Evolutionary conservation across 2,888 invertebrate genomes (phyloP), one percentile per base, ranked within the genome.

Genomic region (Tinea pellionella): DNA sequence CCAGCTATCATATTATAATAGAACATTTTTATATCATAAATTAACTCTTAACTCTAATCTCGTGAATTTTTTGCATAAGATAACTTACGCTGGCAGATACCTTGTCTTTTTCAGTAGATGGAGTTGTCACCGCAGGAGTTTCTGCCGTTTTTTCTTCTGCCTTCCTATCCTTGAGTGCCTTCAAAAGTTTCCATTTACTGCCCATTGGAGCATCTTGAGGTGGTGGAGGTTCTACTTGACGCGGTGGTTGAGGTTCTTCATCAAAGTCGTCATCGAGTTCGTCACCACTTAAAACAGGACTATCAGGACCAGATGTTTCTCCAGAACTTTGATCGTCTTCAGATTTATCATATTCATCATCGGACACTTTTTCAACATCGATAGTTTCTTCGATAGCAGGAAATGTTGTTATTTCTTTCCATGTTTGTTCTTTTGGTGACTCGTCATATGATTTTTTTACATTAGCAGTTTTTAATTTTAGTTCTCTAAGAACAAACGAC

Each of bases 161-260:
- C 82, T 96, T 96, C 63, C 94, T 89, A 69, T 96, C 96, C 74
- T 96, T 96, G 29, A 96, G 78, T 0, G 96, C 96, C 79, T 96
- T 96, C 1, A 96, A 80, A 53, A 96, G 88, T 75, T 96, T 96
- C 96, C 96, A 96, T 76, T 96, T 96, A 72, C 96, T 96, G 8
- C 94, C 93, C 59, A 92, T 89, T 11, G 90, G 90, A 56, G 89
- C 89, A 43, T 87, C 88, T 63, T 87, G 88, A 61, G 81, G 87
- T 1, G 78, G 86, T 2, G 75, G 75, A 47, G 78, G 75, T 60
- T 74, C 69, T n/a, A 69, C 63, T 53, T 73, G 73, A 53, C 66
- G 61, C 29, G 72, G 67, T 43, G 75, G 64, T 64, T 78, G 76
- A 59, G 80, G 79, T 24, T 29, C 24, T 65, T 88, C 84, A 62